phyloP scores from a whole-genome alignment of 1,140 invertebrate species.

The Leptinotarsa lineolata region DNA sequence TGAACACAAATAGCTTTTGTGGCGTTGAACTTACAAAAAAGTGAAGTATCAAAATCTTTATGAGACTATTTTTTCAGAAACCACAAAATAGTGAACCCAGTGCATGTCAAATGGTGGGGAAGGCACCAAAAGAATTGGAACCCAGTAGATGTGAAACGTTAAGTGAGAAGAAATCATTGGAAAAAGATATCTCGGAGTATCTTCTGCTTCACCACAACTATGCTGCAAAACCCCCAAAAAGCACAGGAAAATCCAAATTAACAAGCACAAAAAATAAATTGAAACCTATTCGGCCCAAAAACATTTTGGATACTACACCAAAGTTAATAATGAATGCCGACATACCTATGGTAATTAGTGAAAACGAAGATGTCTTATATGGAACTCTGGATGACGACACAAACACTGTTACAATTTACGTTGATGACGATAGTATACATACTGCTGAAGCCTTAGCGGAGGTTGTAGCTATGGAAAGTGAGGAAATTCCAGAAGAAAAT shows the following conservation, averaged over 20 bases:
- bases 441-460: constrained; percentile 54
- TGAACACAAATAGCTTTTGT: not conserved
- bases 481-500: constrained; percentile 11
- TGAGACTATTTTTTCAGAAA: constrained; percentile 46
- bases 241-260: constrained; percentile 26
- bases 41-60: not conserved
- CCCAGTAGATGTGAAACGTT: constrained; percentile 64
- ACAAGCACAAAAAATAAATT: constrained; percentile 37
- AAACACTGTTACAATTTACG: constrained; percentile 73
- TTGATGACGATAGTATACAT: constrained; percentile 63
- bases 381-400: constrained; percentile 72
- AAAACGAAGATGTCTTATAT: constrained; percentile 59
- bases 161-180: constrained; percentile 34
- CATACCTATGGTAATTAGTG: constrained; percentile 25
- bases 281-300: constrained; percentile 49
- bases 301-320: not conserved
- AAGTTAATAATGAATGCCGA: not conserved
- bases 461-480: not conserved
- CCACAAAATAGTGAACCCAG: constrained; percentile 49
- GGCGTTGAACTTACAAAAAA: not conserved
- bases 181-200: constrained; percentile 49
- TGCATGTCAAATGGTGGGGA: constrained; percentile 69
- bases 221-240: constrained; percentile 44
- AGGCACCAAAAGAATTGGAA: constrained; percentile 80
- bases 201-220: constrained; percentile 54